Evolutionary conservation across 1,140 invertebrate species (phyloP).

Genomic region (Bilobella aurantiaca): DNA sequence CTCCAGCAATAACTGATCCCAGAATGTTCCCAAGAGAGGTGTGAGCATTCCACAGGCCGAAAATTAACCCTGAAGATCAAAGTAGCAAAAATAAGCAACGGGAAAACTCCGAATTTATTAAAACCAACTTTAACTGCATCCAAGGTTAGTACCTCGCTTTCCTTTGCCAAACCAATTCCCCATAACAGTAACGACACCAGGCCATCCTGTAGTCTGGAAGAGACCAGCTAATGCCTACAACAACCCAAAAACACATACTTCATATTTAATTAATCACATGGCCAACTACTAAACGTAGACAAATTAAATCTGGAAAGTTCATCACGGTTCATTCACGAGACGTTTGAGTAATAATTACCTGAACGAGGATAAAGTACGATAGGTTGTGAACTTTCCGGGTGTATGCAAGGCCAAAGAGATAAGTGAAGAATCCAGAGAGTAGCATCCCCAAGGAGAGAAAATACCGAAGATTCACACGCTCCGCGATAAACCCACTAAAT

Average conservation of each 20-base stretch:
- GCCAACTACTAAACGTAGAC: slow-evolving; percentile 14
- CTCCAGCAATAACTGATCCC: slow-evolving; percentile 71
- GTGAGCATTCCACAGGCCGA: slow-evolving; percentile 92
- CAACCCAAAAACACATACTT: too few species aligned
- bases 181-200: slow-evolving; percentile 83
- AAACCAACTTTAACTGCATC: too few species aligned
- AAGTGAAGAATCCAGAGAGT: slow-evolving; percentile 72
- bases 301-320: not conserved
- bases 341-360: slow-evolving; percentile 57
- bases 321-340: not conserved
- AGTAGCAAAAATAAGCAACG: too few species aligned
- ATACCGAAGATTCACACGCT: slow-evolving; percentile 81
- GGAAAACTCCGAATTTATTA: too few species aligned
- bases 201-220: slow-evolving; percentile 83
- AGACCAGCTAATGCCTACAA: slow-evolving; percentile 67
- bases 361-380: slow-evolving; percentile 73
- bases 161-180: slow-evolving; percentile 92
- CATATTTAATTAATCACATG: too few species aligned
- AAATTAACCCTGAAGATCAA: too few species aligned
- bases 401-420: slow-evolving; percentile 78
- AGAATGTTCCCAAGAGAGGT: slow-evolving; percentile 92
- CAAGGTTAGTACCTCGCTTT: slow-evolving; percentile 67
- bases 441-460: slow-evolving; percentile 86
- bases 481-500: slow-evolving; percentile 73
- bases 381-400: slow-evolving; percentile 71